Evolutionary conservation across 2,113 vertebrate species (phyloP), one percentile per base, ranked within the genome.

Genomic region (Tetrax tetrax): DNA sequence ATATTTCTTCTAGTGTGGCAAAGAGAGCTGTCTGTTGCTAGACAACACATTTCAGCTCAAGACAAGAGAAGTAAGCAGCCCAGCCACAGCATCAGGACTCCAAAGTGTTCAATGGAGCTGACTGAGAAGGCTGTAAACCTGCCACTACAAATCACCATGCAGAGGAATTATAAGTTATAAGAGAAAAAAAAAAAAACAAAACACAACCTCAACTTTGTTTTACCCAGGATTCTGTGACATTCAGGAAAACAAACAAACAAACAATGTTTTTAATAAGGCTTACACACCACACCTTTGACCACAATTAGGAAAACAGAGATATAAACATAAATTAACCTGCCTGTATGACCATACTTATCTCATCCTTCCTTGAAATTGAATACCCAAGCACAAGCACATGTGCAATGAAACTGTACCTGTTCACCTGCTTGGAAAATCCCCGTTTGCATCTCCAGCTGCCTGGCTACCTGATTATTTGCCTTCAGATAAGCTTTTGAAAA

Each of bases 1-100:
- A 0, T 81, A 74, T 89, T 95, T 85, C 69, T 90, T 79, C 41
- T 18, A 21, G 35, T 12, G n/a, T 61, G 45, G 74, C 66, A 69
- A 81, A 89, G 53, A 83, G 74, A 93, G 28, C 31, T 95, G 59
- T 93, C 66, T 91, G 65, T 69, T 91, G 70, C 69, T 90, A 89
- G 70, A 89, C 41, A 87, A 66, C 48, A 69, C 45, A 59, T 57
- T 95, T 93, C 53, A 57, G 37, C 57, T 79, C 23, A 77, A 76
- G 75, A 63, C 59, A 77, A 48, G 56, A 54, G 66, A 68, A 48
- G 13, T 37, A 79, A 94, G 70, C 56, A 1, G 10, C 45, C 37
- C 25, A 61, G 61, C 27, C 74, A 54, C 35, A 68, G 65, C 43
- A 59, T 38, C 45, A 86, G 65, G 10, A 45, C 33, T 79, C 48